Percentiles rank a stretch among this genome's conserved stretches.
phyloP scores from a whole-genome alignment of 2,113 vertebrate genomes.

The Grammomys surdaster region DNA sequence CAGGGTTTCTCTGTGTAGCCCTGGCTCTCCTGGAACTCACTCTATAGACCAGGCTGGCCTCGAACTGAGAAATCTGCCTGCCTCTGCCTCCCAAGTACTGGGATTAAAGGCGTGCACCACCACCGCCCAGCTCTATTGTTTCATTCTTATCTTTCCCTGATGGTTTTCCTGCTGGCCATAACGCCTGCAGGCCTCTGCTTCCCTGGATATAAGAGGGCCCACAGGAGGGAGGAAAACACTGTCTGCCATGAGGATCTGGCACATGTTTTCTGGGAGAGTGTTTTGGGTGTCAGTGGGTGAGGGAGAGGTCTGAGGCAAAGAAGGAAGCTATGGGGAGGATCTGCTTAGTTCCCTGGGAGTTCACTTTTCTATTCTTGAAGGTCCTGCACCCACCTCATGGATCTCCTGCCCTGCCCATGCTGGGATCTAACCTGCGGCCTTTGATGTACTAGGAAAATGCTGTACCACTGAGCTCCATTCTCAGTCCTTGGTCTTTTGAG shows the following conservation, averaged over 20 bases:
- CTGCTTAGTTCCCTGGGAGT: background rate
- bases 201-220: background rate
- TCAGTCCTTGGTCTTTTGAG: background rate
- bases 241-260: background rate
- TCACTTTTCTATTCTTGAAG: background rate
- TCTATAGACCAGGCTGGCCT: too few relatives aligned
- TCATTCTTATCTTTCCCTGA: background rate
- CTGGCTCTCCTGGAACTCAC: too few relatives aligned
- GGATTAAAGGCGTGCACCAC: too few relatives aligned
- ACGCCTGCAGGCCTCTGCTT: background rate
- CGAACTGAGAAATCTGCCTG: too few relatives aligned
- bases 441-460: background rate
- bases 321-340: background rate
- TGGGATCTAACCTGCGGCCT: background rate
- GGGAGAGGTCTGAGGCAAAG: background rate
- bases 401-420: too few relatives aligned
- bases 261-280: background rate
- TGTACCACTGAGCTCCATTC: background rate
- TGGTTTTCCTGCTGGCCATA: background rate
- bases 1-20: too few relatives aligned
- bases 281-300: background rate
- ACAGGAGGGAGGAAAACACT: background rate
- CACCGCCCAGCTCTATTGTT: too few relatives aligned
- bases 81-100: too few relatives aligned
- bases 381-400: background rate